Evolutionary conservation across 1,140 invertebrate genomes (phyloP).

Genomic region (Leptonema lineaticorne): DNA sequence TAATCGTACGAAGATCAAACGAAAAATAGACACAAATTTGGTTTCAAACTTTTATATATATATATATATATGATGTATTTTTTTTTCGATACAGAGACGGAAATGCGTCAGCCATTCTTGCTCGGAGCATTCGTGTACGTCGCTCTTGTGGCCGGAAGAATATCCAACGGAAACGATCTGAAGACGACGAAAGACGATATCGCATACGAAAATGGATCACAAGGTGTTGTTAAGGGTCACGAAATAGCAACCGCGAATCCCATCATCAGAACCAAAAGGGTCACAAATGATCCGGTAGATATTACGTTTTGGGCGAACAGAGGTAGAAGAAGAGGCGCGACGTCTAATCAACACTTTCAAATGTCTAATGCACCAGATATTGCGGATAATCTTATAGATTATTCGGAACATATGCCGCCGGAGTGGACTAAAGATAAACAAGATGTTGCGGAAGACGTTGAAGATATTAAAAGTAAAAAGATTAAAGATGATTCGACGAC

Average conservation of each 20-base stretch:
- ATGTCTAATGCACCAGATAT: neutral
- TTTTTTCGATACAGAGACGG: slow-evolving; percentile 3
- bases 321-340: slow-evolving; percentile 42
- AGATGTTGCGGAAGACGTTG: slow-evolving; percentile 40
- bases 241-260: slow-evolving; percentile 21
- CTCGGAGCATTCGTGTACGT: slow-evolving; percentile 19
- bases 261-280: slow-evolving; percentile 26
- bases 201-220: slow-evolving; percentile 31
- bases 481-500: slow-evolving; percentile 41
- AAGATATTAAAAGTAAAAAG: slow-evolving; percentile 47
- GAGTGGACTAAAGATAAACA: slow-evolving; percentile 41
- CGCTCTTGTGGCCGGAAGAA: slow-evolving; percentile 20
- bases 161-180: slow-evolving; percentile 22
- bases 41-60: no score
- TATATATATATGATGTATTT: no score
- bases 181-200: slow-evolving; percentile 43
- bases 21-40: no score
- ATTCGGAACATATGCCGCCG: slow-evolving; percentile 6
- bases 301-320: slow-evolving; percentile 46
- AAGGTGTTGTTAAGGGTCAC: neutral
- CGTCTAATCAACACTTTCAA: neutral
- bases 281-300: slow-evolving; percentile 35
- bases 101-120: slow-evolving; percentile 15
- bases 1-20: neutral
- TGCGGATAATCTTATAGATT: neutral